Percentiles rank a stretch among this genome's conserved stretches.
Evolutionary conservation across 1,140 invertebrate species (phyloP).

Genomic region (Apolygus lucorum): DNA sequence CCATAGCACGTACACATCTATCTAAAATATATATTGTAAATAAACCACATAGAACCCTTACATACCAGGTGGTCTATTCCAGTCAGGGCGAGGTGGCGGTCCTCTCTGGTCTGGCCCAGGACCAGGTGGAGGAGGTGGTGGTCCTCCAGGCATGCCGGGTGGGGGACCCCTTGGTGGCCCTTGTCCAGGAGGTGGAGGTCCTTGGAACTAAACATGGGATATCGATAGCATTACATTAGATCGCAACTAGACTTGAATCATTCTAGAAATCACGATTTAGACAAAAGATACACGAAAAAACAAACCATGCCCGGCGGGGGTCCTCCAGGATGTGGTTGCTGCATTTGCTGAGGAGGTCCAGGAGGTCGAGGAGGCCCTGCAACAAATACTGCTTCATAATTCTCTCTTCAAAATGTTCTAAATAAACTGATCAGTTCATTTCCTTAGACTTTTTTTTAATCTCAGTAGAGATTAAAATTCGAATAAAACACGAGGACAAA

Average conservation of each 20-base stretch:
- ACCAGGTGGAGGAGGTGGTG: conserved; percentile 47
- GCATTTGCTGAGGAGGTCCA: conserved; percentile 21
- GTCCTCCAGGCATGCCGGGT: conserved; percentile 39
- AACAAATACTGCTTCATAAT: too few species aligned
- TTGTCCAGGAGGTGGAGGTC: conserved; percentile 47
- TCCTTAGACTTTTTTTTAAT: neutral
- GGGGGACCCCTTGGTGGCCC: conserved; percentile 54
- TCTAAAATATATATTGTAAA: too few species aligned
- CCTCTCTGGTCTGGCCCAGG: conserved; percentile 67
- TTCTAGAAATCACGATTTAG: too few species aligned
- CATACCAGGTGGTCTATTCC: neutral
- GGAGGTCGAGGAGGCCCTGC: conserved; percentile 20
- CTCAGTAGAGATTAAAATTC: neutral
- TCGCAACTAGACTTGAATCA: too few species aligned
- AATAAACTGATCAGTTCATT: neutral
- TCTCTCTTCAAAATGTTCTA: too few species aligned
- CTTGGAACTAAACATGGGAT: conserved; percentile 20
- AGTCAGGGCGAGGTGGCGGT: conserved; percentile 43
- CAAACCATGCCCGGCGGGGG: conserved; percentile 2
- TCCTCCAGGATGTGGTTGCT: conserved; percentile 14
- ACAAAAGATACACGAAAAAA: neutral
- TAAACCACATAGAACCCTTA: too few species aligned
- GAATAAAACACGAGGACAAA: too few species aligned
- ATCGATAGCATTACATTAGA: too few species aligned
- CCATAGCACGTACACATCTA: too few species aligned